Conservation (phyloP, 1,140 invertebrate genomes). For the Atta texana region DNA sequence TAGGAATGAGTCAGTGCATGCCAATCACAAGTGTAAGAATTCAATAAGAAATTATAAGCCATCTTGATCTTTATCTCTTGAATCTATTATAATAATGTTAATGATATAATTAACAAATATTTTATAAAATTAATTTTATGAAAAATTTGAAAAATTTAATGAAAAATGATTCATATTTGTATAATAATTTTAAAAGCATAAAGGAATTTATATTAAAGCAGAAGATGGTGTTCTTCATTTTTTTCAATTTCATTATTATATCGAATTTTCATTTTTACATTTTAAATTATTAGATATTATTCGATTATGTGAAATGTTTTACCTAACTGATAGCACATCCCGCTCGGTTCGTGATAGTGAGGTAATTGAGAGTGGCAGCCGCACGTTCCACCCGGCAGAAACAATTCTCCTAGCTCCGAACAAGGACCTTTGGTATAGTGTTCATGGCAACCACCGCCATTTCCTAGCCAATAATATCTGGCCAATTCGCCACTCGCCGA, state of each 20-base stretch:
- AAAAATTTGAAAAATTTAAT: no score
- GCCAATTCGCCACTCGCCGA: slow-evolving; percentile 84
- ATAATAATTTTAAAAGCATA: not conserved
- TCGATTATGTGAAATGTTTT: not conserved
- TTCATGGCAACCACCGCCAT: slow-evolving; percentile 90
- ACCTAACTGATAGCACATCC: slow-evolving; percentile 92
- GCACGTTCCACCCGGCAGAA: slow-evolving; percentile 90
- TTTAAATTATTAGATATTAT: not conserved
- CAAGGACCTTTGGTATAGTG: slow-evolving; percentile 93
- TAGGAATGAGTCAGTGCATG: not conserved
- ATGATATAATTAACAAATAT: no score
- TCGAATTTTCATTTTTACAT: not conserved
- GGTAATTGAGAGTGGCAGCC: slow-evolving; percentile 90
- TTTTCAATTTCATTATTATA: not conserved
- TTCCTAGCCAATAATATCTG: slow-evolving; percentile 85
- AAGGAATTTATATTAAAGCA: not conserved
- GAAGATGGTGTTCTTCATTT: not conserved
- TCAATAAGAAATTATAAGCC: not conserved
- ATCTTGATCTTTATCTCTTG: not conserved
- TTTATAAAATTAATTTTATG: no score
- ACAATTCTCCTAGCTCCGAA: slow-evolving; percentile 90
- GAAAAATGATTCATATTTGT: not conserved
- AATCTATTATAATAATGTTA: not conserved
- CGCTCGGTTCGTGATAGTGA: slow-evolving; percentile 90
- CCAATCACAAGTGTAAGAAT: not conserved